phyloP scores from a whole-genome alignment of 1,140 invertebrate genomes.

The Drosophila guanche region DNA sequence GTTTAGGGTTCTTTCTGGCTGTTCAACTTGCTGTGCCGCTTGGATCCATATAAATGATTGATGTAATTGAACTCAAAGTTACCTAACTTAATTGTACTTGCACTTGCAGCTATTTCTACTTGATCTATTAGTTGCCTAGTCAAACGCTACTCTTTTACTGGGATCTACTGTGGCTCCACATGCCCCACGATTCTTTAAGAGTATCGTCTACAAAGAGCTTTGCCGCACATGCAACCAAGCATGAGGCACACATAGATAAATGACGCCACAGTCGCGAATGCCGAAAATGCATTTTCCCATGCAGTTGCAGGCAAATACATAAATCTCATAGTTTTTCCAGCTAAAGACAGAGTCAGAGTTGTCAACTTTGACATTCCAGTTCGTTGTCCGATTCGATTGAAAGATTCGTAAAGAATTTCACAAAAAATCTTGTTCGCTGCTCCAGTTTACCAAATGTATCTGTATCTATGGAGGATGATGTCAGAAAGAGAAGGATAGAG shows the following conservation, averaged over 20 bases:
- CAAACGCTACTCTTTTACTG: no score
- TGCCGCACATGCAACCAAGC: conserved; percentile 52
- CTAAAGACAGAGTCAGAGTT: conserved; percentile 28
- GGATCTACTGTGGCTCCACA: background rate
- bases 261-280: conserved; percentile 62
- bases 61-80: no score
- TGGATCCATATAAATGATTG: background rate
- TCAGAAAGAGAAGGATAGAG: conserved; percentile 14
- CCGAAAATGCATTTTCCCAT: conserved; percentile 67
- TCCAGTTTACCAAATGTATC: conserved; percentile 28
- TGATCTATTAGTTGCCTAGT: no score
- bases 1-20: conserved; percentile 9
- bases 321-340: conserved; percentile 38
- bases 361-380: conserved; percentile 71
- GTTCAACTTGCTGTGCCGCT: no score
- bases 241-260: conserved; percentile 45
- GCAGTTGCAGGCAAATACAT: conserved; percentile 42
- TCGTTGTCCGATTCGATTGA: conserved; percentile 15
- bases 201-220: conserved; percentile 32
- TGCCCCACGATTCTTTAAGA: conserved; percentile 1
- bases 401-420: conserved; percentile 30
- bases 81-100: no score
- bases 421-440: conserved; percentile 7
- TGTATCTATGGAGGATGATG: conserved; percentile 1
- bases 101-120: no score